These are phyloP conservation scores for Myrmophylax atrothorax DNA, from an alignment of 2,113 vertebrate genomes.

Conservation along the genomic window DNA sequence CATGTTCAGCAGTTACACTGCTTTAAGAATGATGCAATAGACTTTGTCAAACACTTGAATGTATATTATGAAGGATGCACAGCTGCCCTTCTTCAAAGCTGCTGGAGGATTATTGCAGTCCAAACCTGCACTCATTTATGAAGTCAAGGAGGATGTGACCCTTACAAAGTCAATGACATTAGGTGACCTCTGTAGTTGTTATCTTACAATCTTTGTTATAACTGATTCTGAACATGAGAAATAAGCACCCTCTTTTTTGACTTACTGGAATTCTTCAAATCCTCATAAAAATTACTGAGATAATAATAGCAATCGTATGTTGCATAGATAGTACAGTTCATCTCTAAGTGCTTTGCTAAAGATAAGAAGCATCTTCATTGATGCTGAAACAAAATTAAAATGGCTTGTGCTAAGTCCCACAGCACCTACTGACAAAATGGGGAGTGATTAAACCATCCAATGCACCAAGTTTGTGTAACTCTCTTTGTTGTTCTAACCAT, in stretches of 20 bases:
- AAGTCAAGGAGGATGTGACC: not conserved
- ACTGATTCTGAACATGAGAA: not conserved
- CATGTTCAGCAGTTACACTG: not conserved
- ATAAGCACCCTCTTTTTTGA: not conserved
- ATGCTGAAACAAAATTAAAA: constrained; percentile 4
- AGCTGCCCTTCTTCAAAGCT: not conserved
- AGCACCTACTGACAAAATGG: not conserved
- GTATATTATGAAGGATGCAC: not conserved
- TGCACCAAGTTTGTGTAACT: not conserved
- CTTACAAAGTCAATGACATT: not conserved
- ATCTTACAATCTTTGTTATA: not conserved
- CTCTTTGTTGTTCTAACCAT: not conserved
- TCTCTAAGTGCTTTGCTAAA: constrained; percentile 12
- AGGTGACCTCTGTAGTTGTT: not conserved
- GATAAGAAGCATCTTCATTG: not conserved
- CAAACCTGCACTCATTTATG: not conserved
- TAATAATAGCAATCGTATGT: constrained; percentile 1
- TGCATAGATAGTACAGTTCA: not conserved
- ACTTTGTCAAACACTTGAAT: not conserved
- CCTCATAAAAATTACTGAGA: constrained; percentile 14
- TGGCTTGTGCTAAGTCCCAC: not conserved
- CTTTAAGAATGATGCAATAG: not conserved
- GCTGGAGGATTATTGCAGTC: not conserved
- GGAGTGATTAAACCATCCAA: not conserved
- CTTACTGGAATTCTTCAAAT: not conserved